These are phyloP conservation scores for Microcebus tavaratra DNA, from an alignment of 2,113 vertebrate species.

Conservation along the genomic window DNA sequence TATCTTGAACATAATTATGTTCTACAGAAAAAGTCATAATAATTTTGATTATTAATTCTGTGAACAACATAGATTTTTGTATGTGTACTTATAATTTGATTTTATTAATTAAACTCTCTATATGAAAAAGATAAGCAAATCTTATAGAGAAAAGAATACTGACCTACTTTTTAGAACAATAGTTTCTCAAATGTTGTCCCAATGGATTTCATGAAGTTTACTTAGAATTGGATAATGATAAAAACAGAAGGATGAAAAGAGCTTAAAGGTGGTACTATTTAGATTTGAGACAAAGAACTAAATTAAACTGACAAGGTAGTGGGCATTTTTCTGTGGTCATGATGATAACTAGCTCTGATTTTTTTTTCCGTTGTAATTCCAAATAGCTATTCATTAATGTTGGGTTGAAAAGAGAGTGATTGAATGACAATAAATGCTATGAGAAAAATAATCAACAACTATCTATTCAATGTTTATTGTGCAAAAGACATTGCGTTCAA, in stretches of 20 bases:
- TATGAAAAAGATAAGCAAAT: conserved; percentile 19
- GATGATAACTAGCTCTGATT: not conserved
- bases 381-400: not conserved
- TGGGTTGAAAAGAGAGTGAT: not conserved
- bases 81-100: conserved; percentile 19
- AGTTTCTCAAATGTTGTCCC: conserved; percentile 5
- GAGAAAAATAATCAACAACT: not conserved
- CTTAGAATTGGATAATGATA: conserved; percentile 13
- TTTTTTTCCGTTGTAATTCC: not conserved
- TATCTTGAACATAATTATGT: not conserved
- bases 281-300: conserved; percentile 9
- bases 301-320: conserved; percentile 26
- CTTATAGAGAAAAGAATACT: conserved; percentile 10
- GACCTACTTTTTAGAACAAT: conserved; percentile 55
- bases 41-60: conserved; percentile 40
- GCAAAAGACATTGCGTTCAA: not conserved
- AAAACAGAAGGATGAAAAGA: not conserved
- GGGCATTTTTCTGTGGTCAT: not conserved
- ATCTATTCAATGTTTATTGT: not conserved
- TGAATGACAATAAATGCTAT: not conserved
- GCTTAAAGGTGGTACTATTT: not conserved
- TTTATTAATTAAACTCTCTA: conserved; percentile 15
- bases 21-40: not conserved
- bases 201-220: conserved; percentile 44
- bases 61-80: not conserved